Percentiles rank a stretch among this genome's conserved stretches.
Evolutionary conservation across 23 tunicate genomes (phyloP).

Genomic region (Ascidia mentula): DNA sequence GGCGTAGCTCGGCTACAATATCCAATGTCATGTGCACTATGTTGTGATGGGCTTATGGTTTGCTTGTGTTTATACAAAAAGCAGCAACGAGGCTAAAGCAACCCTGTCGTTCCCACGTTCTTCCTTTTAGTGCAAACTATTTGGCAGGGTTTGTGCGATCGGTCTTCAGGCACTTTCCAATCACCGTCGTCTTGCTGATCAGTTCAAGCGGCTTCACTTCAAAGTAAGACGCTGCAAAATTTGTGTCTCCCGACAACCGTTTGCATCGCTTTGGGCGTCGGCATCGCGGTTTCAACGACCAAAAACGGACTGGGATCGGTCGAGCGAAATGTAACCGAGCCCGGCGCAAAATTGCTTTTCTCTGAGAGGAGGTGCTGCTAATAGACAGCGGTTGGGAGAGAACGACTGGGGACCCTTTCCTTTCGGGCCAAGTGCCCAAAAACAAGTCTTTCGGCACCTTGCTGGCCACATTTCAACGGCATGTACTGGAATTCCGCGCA

Average conservation of each 20-base stretch:
- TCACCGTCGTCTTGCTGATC: background rate
- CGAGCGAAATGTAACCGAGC: background rate
- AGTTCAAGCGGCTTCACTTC: slow-evolving; percentile 5
- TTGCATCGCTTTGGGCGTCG: background rate
- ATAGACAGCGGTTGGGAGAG: background rate
- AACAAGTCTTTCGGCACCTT: slow-evolving; percentile 10
- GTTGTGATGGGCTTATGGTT: background rate
- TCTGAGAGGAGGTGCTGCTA: background rate
- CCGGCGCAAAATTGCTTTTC: slow-evolving; percentile 2
- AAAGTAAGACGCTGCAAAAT: background rate
- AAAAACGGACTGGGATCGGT: slow-evolving; percentile 1
- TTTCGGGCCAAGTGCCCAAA: background rate
- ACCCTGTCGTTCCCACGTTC: background rate
- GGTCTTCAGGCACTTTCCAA: background rate
- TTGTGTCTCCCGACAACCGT: background rate
- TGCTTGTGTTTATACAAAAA: background rate
- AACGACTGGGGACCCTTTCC: background rate
- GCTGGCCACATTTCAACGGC: background rate
- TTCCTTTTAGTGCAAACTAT: background rate
- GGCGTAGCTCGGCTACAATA: background rate
- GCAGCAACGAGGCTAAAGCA: background rate
- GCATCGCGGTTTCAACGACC: background rate
- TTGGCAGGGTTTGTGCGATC: background rate
- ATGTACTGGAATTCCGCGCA: background rate
- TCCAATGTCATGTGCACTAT: background rate